Conservation (phyloP, 2,888 invertebrate genomes). For the Pollenia labialis region DNA sequence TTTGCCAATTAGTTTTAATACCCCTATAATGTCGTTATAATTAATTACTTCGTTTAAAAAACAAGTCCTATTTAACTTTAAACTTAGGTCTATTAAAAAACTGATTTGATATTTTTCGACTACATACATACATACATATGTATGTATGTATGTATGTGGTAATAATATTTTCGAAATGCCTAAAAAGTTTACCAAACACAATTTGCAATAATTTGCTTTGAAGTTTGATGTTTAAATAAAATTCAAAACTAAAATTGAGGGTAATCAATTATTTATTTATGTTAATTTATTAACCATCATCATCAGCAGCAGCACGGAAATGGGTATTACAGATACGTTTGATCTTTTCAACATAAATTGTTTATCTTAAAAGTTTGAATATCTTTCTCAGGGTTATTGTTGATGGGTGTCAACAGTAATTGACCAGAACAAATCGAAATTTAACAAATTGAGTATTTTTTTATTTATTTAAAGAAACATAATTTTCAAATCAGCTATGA, state of each 20-base stretch:
- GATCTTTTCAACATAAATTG: background rate
- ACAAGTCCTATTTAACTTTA: too few relatives aligned
- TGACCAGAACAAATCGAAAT: constrained; percentile 23
- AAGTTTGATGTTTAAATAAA: constrained; percentile 10
- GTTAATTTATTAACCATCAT: constrained; percentile 25
- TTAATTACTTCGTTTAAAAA: too few relatives aligned
- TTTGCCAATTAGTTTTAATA: too few relatives aligned
- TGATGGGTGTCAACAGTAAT: constrained; percentile 25
- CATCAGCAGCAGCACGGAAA: constrained; percentile 1
- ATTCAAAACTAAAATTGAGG: background rate
- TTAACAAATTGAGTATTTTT: constrained; percentile 7
- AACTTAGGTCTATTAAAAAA: too few relatives aligned
- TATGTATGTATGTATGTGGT: too few relatives aligned
- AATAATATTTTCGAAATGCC: too few relatives aligned
- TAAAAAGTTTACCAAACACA: too few relatives aligned
- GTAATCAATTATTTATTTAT: background rate
- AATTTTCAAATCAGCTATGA: constrained; percentile 30
- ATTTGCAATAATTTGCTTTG: background rate
- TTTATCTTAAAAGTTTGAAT: constrained; percentile 3
- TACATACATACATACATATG: too few relatives aligned
- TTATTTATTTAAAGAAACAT: constrained; percentile 25
- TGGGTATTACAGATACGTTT: background rate
- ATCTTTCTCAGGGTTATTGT: constrained; percentile 41
- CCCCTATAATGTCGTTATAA: too few relatives aligned
- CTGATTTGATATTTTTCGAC: too few relatives aligned